Evolutionary conservation across 1,140 invertebrate genomes (phyloP), one percentile per base, ranked within the genome.

Genomic region (Zaprionus ghesquierei): DNA sequence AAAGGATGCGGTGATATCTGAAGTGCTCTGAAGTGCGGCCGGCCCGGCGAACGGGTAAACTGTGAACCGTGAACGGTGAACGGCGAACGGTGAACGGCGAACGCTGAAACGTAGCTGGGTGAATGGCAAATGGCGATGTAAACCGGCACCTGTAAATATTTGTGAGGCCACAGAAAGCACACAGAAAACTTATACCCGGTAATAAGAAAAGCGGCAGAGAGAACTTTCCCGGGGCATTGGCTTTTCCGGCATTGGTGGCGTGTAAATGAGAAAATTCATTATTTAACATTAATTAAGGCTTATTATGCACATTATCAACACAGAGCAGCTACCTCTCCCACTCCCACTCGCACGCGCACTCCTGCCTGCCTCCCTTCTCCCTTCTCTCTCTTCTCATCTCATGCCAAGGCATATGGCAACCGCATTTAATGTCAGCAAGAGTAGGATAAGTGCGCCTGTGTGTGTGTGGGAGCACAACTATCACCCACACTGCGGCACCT

Each of bases 201-300:
- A 58, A 51, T 29, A 65, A 56, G 56, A 69, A 74, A 55, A 58
- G 53, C 59, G 15, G 18, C 64, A 27, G 25, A 46, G 41, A 20
- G 31, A 55, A 41, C 5, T 60, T 68, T 46, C 29, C 29, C 31
- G 41, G 23, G 51, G 58, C 51, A 69, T 58, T 72, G 82, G 81
- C 81, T 73, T 79, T 80, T 80, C 81, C 73, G 81, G 69, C 76
- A 54, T 29, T 54, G 61, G n/a, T 69, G 79, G 84, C 69, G 79
- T 89, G 79, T 61, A 89, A 89, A 89, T 89, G 84, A 84, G 84
- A 89, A 89, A 89, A 89, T 89, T 89, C 77, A 89, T 89, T 89
- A 89, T 89, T 89, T 89, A 89, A 89, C 84, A 89, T 89, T 89
- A 89, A 89, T 89, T 89, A 89, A 84, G 85, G 84, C 84, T 89